Percentiles rank a stretch among this genome's conserved stretches.
Evolutionary conservation across 2,113 vertebrate genomes (phyloP).

Genomic region (Parotia lawesii): DNA sequence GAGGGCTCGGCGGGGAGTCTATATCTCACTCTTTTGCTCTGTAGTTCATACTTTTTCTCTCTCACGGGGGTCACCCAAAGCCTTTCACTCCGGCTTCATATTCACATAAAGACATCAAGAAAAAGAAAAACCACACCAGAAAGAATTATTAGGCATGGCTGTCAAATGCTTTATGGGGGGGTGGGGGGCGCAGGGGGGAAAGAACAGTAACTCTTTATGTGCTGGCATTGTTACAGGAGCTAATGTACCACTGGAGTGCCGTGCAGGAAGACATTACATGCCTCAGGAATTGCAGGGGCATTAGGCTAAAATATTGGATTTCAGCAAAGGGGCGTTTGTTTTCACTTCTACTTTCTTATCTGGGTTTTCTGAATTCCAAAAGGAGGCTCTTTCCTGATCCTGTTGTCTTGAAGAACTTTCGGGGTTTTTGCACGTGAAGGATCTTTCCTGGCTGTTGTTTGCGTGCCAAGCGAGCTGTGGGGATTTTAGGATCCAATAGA

Average conservation of each 20-base stretch:
- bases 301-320: neutral
- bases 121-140: constrained; percentile 85
- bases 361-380: neutral
- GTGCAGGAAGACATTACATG: constrained; percentile 5
- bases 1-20: constrained; percentile 83
- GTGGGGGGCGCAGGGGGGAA: neutral
- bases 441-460: neutral
- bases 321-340: neutral
- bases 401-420: neutral
- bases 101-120: constrained; percentile 98
- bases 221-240: constrained; percentile 60
- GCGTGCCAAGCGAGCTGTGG: neutral
- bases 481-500: neutral
- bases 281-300: neutral
- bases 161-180: constrained; percentile 85
- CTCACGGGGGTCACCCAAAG: constrained; percentile 87
- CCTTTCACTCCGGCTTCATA: constrained; percentile 91
- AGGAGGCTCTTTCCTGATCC: neutral
- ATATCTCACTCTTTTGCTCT: constrained; percentile 71
- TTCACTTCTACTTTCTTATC: neutral
- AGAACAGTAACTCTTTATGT: constrained; percentile 66
- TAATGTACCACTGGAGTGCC: constrained; percentile 15
- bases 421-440: neutral
- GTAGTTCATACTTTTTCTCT: constrained; percentile 82
- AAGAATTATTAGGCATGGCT: constrained; percentile 99